Percentiles rank a stretch among this genome's conserved stretches.
phyloP scores from a whole-genome alignment of 2,888 invertebrate species.

The Alsophila aescularia region DNA sequence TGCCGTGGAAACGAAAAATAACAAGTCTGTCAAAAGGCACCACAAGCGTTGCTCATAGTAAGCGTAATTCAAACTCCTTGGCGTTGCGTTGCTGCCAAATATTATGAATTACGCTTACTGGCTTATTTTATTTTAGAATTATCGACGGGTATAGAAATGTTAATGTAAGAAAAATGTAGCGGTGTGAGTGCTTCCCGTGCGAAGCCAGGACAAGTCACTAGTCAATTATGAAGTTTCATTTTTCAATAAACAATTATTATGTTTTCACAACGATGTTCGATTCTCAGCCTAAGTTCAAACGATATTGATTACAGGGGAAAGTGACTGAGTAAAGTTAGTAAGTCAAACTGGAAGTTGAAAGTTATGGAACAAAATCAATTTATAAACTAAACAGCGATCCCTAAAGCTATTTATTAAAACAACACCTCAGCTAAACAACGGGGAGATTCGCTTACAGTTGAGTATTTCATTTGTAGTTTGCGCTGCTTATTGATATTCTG shows the following conservation, averaged over 20 bases:
- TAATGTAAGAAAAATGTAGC: no score
- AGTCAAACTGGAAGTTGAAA: constrained; percentile 32
- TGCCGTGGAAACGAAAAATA: no score
- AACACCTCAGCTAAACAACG: constrained; percentile 54
- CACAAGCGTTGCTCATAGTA: no score
- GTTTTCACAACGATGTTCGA: background rate
- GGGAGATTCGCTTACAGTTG: constrained; percentile 51
- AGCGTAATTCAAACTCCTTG: no score
- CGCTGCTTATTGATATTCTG: constrained; percentile 70
- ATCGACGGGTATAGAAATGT: no score
- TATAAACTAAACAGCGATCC: constrained; percentile 39
- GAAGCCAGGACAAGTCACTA: no score
- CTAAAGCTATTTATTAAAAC: constrained; percentile 49
- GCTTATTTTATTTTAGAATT: no score
- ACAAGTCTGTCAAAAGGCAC: no score
- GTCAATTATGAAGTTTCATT: constrained; percentile 22
- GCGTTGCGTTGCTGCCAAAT: no score
- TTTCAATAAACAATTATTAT: background rate
- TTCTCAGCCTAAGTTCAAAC: constrained; percentile 21
- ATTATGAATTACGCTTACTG: no score
- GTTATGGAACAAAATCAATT: constrained; percentile 41
- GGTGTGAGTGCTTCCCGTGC: no score
- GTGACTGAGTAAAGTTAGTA: constrained; percentile 27
- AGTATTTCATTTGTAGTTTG: constrained; percentile 68
- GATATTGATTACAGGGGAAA: constrained; percentile 31